Base-by-base conservation (phyloP, 1,140 invertebrate species). In the Hestina assimilis region DNA sequence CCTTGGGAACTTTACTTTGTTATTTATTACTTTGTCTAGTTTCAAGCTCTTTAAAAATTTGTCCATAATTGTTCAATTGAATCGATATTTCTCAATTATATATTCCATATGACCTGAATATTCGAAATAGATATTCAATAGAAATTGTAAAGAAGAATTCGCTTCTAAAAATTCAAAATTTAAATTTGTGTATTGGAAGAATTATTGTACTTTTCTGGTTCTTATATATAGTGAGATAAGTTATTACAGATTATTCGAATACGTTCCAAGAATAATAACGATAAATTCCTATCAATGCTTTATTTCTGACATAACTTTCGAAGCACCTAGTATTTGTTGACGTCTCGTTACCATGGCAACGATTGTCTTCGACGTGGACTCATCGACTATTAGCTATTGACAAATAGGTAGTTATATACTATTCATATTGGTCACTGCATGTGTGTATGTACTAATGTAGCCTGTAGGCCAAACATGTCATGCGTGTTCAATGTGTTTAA, bases 331-430 rank as follows among this genome's bases (percentile, higher is more conserved):
- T 17, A 72, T 75, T 70, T 87, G 81, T 87, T 87, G 81, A 66
- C 58, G 69, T 68, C 53, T 51, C 41, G 83, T 87, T 65, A 55
- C 71, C 83, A 41, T 38, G 83, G 68, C 46, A 55, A 82, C 79
- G 61, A 73, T 77, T 82, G 81, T 87, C 83, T 87, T 83, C 69
- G 65, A 73, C 66, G 63, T 71, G 62, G 72, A 59, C 63, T 72
- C 74, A 76, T 76, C 45, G 61, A 46, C 71, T 83, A 87, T 83
- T 84, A 83, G 75, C 67, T 80, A 79, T 81, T 83, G 83, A 87
- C 79, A 79, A 80, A 82, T 78, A 70, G 72, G 43, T 57, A 35
- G 28, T 52, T 63, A 77, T 67, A 63, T 72, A 79, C 65, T 67
- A 68, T 64, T 63, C 57, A 66, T 72, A 71, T 64, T 54, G 66